phyloP scores from a whole-genome alignment of 2,888 invertebrate genomes.

The Netelia inedita region DNA sequence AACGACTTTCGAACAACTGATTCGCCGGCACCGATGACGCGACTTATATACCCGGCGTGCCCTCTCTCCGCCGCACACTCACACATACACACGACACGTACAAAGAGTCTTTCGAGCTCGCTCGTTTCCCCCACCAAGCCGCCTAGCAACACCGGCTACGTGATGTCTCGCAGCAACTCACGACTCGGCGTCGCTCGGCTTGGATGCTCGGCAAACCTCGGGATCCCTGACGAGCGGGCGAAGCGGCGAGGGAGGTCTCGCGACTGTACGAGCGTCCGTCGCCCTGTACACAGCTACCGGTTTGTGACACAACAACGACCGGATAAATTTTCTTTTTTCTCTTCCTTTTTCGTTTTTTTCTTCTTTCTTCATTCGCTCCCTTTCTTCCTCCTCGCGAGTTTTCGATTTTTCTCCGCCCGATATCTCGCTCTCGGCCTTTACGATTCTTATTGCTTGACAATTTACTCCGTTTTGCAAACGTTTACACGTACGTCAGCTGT shows the following conservation, averaged over 20 bases:
- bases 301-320: constrained; percentile 71
- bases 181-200: constrained; percentile 74
- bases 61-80: neutral
- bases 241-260: constrained; percentile 18
- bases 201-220: constrained; percentile 64
- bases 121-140: constrained; percentile 73
- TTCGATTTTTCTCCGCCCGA: constrained; percentile 51
- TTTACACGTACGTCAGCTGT: constrained; percentile 3
- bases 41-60: constrained; percentile 79
- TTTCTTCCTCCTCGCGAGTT: constrained; percentile 1
- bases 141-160: constrained; percentile 84
- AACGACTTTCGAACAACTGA: constrained; percentile 77
- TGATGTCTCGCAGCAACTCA: constrained; percentile 79
- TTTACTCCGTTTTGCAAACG: neutral
- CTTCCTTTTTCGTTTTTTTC: constrained; percentile 19
- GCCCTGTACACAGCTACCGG: constrained; percentile 69
- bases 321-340: constrained; percentile 68
- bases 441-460: constrained; percentile 17
- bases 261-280: constrained; percentile 65
- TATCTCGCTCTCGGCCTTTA: constrained; percentile 18
- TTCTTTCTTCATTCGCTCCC: constrained; percentile 19
- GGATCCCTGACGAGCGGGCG: constrained; percentile 54
- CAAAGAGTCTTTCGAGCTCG: constrained; percentile 37
- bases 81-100: neutral
- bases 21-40: constrained; percentile 80